A percentile compares a stretch with the other conserved stretches of the same genome.
These are phyloP conservation scores for Ectropis crepuscularia DNA, from an alignment of 2,888 invertebrate genomes.

Conservation along the genomic window DNA sequence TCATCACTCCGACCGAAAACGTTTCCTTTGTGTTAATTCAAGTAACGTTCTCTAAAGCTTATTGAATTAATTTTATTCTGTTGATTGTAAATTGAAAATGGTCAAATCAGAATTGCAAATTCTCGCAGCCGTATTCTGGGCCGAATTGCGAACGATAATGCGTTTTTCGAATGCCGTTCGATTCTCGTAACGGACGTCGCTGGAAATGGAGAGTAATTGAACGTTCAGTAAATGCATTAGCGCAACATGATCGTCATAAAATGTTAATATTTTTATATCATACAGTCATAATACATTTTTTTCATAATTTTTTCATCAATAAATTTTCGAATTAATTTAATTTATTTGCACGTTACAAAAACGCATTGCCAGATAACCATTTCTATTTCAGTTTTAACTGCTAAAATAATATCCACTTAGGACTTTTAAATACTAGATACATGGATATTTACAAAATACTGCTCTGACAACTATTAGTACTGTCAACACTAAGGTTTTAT, in stretches of 20 bases:
- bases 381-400: no score
- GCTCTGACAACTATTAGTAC: no score
- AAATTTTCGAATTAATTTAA: no score
- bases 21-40: constrained; percentile 58
- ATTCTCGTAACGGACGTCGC: constrained; percentile 44
- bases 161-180: constrained; percentile 44
- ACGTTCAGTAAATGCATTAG: background rate
- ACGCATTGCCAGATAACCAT: no score
- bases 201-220: background rate
- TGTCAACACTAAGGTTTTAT: no score
- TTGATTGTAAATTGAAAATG: constrained; percentile 80
- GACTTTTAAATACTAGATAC: no score
- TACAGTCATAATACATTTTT: no score
- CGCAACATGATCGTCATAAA: background rate
- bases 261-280: no score
- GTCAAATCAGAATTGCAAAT: constrained; percentile 75
- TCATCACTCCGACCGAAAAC: constrained; percentile 50
- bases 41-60: constrained; percentile 66
- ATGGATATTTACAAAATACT: no score
- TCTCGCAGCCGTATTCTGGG: constrained; percentile 38
- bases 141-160: constrained; percentile 39
- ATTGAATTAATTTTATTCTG: constrained; percentile 78
- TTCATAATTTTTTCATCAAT: no score
- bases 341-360: no score
- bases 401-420: no score